A percentile compares a stretch with the other conserved stretches of the same genome.
Evolutionary conservation across 2,888 invertebrate genomes (phyloP).

Genomic region (Zaprionus obscuricornis): DNA sequence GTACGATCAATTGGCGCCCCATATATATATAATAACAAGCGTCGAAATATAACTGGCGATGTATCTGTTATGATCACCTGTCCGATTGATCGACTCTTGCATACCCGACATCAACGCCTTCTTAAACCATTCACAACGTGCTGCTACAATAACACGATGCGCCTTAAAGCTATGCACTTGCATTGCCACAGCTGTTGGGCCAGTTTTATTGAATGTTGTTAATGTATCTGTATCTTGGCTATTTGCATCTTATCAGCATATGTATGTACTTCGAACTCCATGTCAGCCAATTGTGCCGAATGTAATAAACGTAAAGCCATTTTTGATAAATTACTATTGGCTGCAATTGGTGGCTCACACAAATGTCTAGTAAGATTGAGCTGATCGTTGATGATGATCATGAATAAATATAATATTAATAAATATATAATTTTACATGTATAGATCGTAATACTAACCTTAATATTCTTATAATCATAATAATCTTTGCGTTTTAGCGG

Average conservation of each 20-base stretch:
- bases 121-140: conserved; percentile 88
- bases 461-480: conserved; percentile 78
- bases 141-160: conserved; percentile 87
- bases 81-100: conserved; percentile 88
- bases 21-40: conserved; percentile 87
- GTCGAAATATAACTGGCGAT: conserved; percentile 86
- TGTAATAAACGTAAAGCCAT: conserved; percentile 85
- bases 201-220: too few species aligned
- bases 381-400: conserved; percentile 35
- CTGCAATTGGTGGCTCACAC: conserved; percentile 86
- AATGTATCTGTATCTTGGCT: too few species aligned
- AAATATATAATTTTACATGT: background rate
- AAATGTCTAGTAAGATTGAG: conserved; percentile 85
- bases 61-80: conserved; percentile 88
- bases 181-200: conserved; percentile 1
- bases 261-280: conserved; percentile 86
- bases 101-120: conserved; percentile 88
- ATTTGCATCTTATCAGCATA: too few species aligned
- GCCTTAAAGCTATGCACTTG: conserved; percentile 84
- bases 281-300: conserved; percentile 85
- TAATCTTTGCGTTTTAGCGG: conserved; percentile 55
- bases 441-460: too few species aligned
- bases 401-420: background rate
- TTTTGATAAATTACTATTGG: conserved; percentile 85
- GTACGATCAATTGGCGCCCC: conserved; percentile 85